These are phyloP conservation scores for Tympanoctomys barrerae DNA, from an alignment of 2,797 vertebrate species.

Conservation along the genomic window DNA sequence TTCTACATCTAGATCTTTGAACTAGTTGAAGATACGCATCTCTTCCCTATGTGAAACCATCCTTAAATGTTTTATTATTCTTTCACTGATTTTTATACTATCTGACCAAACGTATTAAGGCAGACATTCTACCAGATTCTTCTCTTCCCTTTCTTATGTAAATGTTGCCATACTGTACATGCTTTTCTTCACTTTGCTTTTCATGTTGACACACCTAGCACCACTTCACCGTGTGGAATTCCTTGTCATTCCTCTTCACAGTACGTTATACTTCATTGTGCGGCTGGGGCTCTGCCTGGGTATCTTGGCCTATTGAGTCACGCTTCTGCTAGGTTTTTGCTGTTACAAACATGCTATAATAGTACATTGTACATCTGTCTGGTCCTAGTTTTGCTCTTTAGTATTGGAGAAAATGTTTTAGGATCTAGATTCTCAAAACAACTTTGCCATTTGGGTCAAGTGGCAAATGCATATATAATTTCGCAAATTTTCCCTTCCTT, in stretches of 20 bases:
- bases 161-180: background rate
- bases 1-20: conserved; percentile 21
- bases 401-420: background rate
- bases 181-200: background rate
- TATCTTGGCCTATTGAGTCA: background rate
- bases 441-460: background rate
- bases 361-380: background rate
- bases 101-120: background rate
- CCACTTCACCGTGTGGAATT: too few species aligned
- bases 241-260: background rate
- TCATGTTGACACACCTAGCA: background rate
- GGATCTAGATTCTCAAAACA: background rate
- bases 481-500: background rate
- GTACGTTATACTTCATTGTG: background rate
- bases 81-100: background rate
- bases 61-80: background rate
- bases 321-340: background rate
- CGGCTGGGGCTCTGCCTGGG: background rate
- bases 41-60: background rate
- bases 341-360: background rate
- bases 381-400: background rate
- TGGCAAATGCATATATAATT: background rate
- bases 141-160: background rate
- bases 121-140: background rate
- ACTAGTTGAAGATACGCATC: background rate